Conservation (phyloP, 1,140 invertebrate genomes). For the Drosophila simulans region DNA sequence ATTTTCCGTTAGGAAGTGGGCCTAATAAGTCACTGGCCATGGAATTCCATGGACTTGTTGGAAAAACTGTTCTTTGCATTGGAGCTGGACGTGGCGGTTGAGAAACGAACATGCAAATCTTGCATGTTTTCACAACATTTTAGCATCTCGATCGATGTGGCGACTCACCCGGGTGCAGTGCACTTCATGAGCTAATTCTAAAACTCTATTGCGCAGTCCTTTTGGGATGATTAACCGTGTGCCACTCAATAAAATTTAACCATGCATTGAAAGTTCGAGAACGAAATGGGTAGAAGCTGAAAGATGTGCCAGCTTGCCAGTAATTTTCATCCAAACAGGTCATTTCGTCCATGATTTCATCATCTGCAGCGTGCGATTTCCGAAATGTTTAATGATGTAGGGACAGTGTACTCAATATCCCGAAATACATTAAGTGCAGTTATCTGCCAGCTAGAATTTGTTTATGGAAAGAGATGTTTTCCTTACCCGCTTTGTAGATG, state of each 20-base stretch:
- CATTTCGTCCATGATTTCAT: not conserved
- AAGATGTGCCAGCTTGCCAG: not conserved
- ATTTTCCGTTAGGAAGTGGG: conserved; percentile 8
- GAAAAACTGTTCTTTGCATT: conserved; percentile 12
- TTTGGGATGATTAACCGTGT: not conserved
- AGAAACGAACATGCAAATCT: not conserved
- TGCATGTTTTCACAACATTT: not conserved
- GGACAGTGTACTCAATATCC: not conserved
- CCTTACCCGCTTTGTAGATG: conserved; percentile 1
- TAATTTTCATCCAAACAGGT: not conserved
- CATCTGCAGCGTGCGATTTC: not conserved
- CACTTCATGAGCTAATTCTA: not conserved
- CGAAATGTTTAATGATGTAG: not conserved
- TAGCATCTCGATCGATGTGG: not conserved
- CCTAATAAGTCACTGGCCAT: not conserved
- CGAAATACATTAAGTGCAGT: not conserved
- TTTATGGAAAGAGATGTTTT: not conserved
- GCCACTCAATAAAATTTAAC: not conserved
- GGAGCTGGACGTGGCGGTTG: not conserved
- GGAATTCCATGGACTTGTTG: not conserved
- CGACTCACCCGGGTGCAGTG: not conserved
- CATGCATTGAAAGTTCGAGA: not conserved
- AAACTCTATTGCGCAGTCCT: not conserved
- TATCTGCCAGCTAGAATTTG: not conserved
- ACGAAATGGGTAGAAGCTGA: not conserved